Conservation (phyloP, 2,797 vertebrate species). For the Anisognathus igniventris region DNA sequence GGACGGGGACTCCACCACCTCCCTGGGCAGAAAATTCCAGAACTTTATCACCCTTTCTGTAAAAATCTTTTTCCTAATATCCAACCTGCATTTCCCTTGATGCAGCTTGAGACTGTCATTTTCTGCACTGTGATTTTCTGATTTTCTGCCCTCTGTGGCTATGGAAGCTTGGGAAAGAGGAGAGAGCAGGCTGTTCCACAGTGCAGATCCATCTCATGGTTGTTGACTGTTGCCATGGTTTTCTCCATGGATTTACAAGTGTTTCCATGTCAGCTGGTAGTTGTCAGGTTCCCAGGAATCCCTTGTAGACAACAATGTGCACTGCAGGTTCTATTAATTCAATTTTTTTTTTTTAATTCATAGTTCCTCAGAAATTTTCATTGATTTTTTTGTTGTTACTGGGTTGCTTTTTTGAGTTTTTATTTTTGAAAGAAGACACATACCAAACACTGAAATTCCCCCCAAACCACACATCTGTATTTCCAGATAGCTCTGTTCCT, state of each 20-base stretch:
- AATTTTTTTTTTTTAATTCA: background rate
- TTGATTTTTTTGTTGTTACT: background rate
- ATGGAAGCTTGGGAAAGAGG: background rate
- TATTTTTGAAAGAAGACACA: background rate
- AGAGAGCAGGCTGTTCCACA: background rate
- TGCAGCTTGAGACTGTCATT: background rate
- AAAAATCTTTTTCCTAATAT: background rate
- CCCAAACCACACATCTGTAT: background rate
- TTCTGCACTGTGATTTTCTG: background rate
- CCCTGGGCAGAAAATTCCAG: accelerated
- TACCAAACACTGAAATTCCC: background rate
- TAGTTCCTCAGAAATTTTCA: background rate
- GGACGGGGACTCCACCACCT: background rate
- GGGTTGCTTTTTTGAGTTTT: accelerated
- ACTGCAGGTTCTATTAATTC: background rate
- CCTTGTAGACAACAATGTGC: background rate
- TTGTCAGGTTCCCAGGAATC: background rate
- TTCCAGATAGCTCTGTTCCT: background rate
- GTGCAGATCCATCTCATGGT: background rate
- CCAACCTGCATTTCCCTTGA: background rate
- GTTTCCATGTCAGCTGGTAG: background rate
- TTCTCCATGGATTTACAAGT: background rate
- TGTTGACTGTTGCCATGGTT: background rate
- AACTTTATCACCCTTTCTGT: background rate
- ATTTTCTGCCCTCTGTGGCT: background rate